These are phyloP conservation scores for Ellobium chinense DNA, from an alignment of 2,888 invertebrate genomes.

Conservation along the genomic window DNA sequence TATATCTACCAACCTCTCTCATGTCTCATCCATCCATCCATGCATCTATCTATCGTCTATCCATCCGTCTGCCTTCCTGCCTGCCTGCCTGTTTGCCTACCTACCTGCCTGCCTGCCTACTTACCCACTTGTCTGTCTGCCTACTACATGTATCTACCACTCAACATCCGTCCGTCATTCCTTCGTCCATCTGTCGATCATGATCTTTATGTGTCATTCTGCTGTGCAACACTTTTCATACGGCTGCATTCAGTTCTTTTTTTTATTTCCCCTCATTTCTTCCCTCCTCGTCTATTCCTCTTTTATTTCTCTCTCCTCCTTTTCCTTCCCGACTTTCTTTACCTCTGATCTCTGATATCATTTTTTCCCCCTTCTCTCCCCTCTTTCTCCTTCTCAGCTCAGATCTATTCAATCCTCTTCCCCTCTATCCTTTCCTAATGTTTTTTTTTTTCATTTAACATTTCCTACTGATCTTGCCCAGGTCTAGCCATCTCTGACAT, in stretches of 20 bases:
- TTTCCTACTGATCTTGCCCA: no score
- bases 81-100: not conserved
- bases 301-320: slow-evolving; percentile 12
- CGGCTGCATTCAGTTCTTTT: not conserved
- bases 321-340: no score
- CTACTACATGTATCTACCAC: no score
- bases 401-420: no score
- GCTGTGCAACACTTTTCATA: not conserved
- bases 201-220: not conserved
- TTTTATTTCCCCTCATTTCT: not conserved
- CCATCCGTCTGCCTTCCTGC: not conserved
- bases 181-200: not conserved
- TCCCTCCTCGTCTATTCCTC: not conserved
- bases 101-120: not conserved
- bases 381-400: no score
- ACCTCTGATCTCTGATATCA: no score
- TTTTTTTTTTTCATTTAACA: no score
- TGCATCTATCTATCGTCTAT: not conserved
- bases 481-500: no score
- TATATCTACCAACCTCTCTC: not conserved
- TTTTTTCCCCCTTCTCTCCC: no score
- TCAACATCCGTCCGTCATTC: not conserved
- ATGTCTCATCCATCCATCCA: not conserved
- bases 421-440: no score
- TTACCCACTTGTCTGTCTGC: not conserved